Conservation (phyloP, 2,797 vertebrate genomes). For the Xerus rutilus region DNA sequence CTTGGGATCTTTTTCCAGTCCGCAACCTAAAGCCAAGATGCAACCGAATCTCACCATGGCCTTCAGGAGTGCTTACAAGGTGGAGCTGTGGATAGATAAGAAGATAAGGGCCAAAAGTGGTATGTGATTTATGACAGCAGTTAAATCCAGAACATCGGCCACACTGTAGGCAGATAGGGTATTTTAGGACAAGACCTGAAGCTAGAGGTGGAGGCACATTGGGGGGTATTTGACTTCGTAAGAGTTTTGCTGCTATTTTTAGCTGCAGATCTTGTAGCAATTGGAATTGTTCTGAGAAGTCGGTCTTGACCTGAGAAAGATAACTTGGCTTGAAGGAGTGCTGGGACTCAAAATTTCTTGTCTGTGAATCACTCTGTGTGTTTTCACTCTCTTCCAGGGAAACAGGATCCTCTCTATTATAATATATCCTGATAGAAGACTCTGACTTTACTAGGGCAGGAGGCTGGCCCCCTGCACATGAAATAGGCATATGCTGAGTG, state of each 20-base stretch:
- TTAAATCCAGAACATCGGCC: slow-evolving; percentile 74
- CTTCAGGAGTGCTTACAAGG: slow-evolving; percentile 75
- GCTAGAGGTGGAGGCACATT: slow-evolving; percentile 72
- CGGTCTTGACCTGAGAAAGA: slow-evolving; percentile 24
- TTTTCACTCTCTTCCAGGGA: slow-evolving; percentile 41
- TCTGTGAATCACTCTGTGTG: slow-evolving; percentile 44
- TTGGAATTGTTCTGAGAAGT: slow-evolving; percentile 63
- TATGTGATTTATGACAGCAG: slow-evolving; percentile 72
- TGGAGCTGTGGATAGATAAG: slow-evolving; percentile 79
- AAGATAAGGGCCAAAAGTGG: slow-evolving; percentile 66
- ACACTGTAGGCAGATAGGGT: slow-evolving; percentile 79
- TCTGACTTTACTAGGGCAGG: slow-evolving; percentile 47
- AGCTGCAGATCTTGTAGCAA: slow-evolving; percentile 70
- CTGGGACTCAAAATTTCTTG: slow-evolving; percentile 57
- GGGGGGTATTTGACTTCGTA: slow-evolving; percentile 75
- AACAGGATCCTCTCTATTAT: slow-evolving; percentile 32
- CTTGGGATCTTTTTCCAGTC: slow-evolving; percentile 73
- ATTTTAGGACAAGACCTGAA: slow-evolving; percentile 78
- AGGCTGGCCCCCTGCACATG: neutral
- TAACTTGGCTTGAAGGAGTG: slow-evolving; percentile 40
- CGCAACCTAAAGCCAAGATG: slow-evolving; percentile 75
- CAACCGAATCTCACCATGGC: slow-evolving; percentile 65
- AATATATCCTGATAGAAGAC: slow-evolving; percentile 45
- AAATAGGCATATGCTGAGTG: slow-evolving; percentile 20
- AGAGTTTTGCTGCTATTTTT: slow-evolving; percentile 79